Evolutionary conservation across 2,113 vertebrate genomes (phyloP).

Genomic region (Oenanthe melanoleuca): DNA sequence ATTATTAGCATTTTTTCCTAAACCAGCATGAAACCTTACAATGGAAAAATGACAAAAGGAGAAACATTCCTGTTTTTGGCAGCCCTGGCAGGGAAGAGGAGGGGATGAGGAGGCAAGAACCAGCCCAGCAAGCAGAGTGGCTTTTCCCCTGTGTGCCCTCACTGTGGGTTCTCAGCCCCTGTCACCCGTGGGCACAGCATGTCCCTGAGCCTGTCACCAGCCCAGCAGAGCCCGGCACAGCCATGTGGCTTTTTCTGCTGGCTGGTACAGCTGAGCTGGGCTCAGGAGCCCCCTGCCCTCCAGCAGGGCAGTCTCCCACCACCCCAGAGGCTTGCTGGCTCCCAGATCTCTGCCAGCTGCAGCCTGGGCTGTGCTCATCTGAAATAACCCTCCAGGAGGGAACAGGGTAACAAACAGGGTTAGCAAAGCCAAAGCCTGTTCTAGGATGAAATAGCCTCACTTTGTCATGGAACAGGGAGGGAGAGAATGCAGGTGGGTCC

Average conservation of each 20-base stretch:
- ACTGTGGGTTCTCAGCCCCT: neutral
- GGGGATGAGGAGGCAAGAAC: neutral
- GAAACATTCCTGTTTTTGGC: slow-evolving; percentile 26
- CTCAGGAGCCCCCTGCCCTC: neutral
- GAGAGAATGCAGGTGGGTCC: neutral
- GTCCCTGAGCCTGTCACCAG: neutral
- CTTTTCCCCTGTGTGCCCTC: neutral
- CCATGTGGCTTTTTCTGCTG: fast-evolving
- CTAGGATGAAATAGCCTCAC: neutral
- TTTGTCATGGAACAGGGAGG: neutral
- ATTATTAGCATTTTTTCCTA: slow-evolving; percentile 29
- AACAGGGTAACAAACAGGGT: no score
- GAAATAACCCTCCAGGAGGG: neutral
- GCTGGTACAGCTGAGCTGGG: neutral
- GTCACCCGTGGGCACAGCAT: neutral
- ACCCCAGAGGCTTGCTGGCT: neutral
- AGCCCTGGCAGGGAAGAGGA: neutral
- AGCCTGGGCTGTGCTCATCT: neutral
- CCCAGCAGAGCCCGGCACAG: neutral
- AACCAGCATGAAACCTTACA: slow-evolving; percentile 1
- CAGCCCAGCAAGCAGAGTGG: neutral
- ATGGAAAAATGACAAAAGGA: slow-evolving; percentile 45
- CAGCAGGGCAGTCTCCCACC: fast-evolving
- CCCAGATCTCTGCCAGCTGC: neutral
- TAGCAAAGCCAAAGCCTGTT: neutral